Percentiles rank a stretch among this genome's conserved stretches.
Evolutionary conservation across 2,113 vertebrate genomes (phyloP).

Genomic region (Anser cygnoides): DNA sequence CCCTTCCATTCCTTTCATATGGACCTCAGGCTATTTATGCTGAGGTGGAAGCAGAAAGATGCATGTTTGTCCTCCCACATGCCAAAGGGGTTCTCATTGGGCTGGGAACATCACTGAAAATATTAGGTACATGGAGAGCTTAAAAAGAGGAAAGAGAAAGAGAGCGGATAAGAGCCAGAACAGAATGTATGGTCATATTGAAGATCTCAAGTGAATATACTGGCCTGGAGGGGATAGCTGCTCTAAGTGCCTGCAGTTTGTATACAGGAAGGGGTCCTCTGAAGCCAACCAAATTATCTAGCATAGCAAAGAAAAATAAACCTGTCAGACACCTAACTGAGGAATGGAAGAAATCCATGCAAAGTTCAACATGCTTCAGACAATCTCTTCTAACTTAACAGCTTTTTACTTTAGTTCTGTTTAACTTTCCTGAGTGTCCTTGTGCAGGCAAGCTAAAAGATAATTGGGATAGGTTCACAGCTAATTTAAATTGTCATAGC

Average conservation of each 20-base stretch:
- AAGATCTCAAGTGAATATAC: background rate
- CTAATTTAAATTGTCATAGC: slow-evolving; percentile 46
- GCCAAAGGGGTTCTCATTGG: background rate
- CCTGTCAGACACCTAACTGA: background rate
- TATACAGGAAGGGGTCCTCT: background rate
- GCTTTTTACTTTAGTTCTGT: slow-evolving; percentile 18
- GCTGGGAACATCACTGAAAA: background rate
- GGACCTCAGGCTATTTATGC: background rate
- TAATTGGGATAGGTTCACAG: slow-evolving; percentile 32
- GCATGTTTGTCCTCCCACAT: background rate
- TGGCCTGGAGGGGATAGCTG: background rate
- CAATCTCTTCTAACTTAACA: background rate
- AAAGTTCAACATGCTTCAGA: background rate
- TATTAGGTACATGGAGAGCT: background rate
- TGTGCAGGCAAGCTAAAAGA: background rate
- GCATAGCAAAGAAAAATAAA: background rate
- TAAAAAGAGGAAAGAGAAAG: background rate
- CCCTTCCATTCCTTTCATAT: background rate
- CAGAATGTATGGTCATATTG: background rate
- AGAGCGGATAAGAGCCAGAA: background rate
- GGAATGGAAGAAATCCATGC: background rate
- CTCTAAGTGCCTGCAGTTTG: background rate
- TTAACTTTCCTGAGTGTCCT: background rate
- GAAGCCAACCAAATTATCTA: background rate
- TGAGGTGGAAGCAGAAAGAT: background rate